These are phyloP conservation scores for Athene noctua DNA, from an alignment of 2,113 vertebrate genomes.

Conservation along the genomic window DNA sequence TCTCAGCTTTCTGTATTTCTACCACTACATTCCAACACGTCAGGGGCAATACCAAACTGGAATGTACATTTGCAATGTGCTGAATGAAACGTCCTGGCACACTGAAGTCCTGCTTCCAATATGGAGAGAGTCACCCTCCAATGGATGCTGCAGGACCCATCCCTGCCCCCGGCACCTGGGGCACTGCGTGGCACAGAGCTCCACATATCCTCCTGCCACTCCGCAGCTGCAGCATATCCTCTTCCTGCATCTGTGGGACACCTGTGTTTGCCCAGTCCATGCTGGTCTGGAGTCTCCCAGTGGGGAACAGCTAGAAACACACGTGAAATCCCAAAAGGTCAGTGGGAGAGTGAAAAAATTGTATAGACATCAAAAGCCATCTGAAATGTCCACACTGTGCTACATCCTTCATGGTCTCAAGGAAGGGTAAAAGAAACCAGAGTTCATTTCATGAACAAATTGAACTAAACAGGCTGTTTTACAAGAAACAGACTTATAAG, in stretches of 20 bases:
- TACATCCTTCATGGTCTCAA: rapidly evolving
- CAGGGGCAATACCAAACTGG: neutral
- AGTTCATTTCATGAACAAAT: neutral
- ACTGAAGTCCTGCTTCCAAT: neutral
- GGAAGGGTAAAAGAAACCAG: neutral
- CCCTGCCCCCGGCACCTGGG: neutral
- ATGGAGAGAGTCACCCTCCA: neutral
- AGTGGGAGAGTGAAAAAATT: neutral
- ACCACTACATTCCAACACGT: neutral
- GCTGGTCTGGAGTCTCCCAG: neutral
- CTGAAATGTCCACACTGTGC: neutral
- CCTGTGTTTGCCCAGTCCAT: neutral
- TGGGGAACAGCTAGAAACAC: neutral
- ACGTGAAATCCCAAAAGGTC: neutral
- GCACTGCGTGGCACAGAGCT: rapidly evolving
- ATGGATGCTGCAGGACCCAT: neutral
- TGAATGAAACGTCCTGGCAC: rapidly evolving
- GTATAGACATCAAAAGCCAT: neutral
- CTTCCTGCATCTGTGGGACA: neutral
- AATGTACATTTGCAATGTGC: rapidly evolving
- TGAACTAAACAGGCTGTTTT: neutral
- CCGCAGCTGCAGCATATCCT: neutral
- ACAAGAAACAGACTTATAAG: neutral
- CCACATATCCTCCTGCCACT: neutral
- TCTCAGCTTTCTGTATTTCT: neutral